phyloP scores from a whole-genome alignment of 2,113 vertebrate species.

The Suricata suricatta region DNA sequence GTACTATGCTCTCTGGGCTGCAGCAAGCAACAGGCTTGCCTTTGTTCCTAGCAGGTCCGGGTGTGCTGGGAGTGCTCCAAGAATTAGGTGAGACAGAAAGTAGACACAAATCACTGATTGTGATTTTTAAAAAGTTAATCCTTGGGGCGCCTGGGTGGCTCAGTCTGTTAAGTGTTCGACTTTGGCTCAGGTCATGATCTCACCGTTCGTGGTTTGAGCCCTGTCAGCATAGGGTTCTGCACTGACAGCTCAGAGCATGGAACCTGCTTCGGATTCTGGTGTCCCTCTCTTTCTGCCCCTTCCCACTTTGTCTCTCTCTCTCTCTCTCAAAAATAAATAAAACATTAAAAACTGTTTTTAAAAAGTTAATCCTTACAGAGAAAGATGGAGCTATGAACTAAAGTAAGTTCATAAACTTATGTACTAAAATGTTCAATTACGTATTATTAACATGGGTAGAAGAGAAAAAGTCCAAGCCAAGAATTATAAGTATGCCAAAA shows the following conservation, averaged over 20 bases:
- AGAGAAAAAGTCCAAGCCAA: not conserved
- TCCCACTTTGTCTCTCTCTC: too few relatives aligned
- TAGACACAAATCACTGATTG: not conserved
- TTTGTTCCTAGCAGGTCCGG: not conserved
- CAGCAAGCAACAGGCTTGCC: not conserved
- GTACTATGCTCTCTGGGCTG: not conserved
- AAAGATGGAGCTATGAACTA: not conserved
- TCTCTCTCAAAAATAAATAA: too few relatives aligned
- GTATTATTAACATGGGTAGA: not conserved
- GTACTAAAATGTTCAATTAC: not conserved
- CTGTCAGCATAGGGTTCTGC: too few relatives aligned
- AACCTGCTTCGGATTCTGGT: too few relatives aligned
- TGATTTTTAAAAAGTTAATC: not conserved
- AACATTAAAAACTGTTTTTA: not conserved
- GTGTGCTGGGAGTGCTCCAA: not conserved
- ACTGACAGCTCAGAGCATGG: too few relatives aligned
- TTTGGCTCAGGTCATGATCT: too few relatives aligned
- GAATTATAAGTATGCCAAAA: not conserved
- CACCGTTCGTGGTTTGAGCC: too few relatives aligned
- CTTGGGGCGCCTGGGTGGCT: not conserved
- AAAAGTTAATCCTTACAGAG: not conserved
- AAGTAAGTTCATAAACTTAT: not conserved
- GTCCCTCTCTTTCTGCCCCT: too few relatives aligned
- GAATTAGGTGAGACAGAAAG: not conserved
- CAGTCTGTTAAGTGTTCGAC: too few relatives aligned